Percentiles rank a stretch among this genome's conserved stretches.
Evolutionary conservation across 2,888 invertebrate genomes (phyloP).

Genomic region (Zaprionus bogoriensis): DNA sequence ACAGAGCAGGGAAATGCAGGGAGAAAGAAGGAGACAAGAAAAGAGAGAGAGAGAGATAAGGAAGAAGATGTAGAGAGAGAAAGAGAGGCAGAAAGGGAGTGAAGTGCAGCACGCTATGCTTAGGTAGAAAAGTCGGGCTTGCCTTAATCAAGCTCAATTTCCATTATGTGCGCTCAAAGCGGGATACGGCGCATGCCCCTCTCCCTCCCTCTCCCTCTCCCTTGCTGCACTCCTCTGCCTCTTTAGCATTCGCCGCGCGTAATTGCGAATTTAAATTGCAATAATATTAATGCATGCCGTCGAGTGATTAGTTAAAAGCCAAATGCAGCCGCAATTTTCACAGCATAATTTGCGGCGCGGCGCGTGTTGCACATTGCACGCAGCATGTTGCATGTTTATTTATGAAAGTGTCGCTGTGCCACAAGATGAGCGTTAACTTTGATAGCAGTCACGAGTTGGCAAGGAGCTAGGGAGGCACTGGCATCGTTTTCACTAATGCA

Average conservation of each 20-base stretch:
- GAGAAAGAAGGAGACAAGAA: no score
- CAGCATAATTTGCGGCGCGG: slow-evolving; percentile 61
- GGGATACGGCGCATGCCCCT: no score
- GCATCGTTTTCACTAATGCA: slow-evolving; percentile 33
- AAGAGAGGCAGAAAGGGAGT: not conserved
- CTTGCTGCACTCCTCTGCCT: not conserved
- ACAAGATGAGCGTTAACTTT: slow-evolving; percentile 34
- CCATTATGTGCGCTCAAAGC: not conserved
- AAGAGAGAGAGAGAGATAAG: not conserved
- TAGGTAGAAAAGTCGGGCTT: slow-evolving; percentile 13
- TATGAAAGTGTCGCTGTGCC: slow-evolving; percentile 66
- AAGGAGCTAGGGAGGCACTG: not conserved
- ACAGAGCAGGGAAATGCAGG: slow-evolving; percentile 6
- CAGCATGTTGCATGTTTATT: slow-evolving; percentile 62
- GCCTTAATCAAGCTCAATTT: slow-evolving; percentile 6
- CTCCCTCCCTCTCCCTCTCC: not conserved
- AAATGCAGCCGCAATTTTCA: slow-evolving; percentile 41
- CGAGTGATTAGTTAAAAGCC: slow-evolving; percentile 57
- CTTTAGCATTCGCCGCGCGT: slow-evolving; percentile 59
- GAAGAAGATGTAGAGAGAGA: not conserved
- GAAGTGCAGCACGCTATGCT: not conserved
- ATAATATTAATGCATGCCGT: slow-evolving; percentile 55
- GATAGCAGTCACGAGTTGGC: slow-evolving; percentile 28
- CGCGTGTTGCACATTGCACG: not conserved
- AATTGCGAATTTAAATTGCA: slow-evolving; percentile 72